Percentiles rank a stretch among this genome's conserved stretches.
These are phyloP conservation scores for Hyposoter didymator DNA, from an alignment of 2,888 invertebrate species.

Conservation along the genomic window DNA sequence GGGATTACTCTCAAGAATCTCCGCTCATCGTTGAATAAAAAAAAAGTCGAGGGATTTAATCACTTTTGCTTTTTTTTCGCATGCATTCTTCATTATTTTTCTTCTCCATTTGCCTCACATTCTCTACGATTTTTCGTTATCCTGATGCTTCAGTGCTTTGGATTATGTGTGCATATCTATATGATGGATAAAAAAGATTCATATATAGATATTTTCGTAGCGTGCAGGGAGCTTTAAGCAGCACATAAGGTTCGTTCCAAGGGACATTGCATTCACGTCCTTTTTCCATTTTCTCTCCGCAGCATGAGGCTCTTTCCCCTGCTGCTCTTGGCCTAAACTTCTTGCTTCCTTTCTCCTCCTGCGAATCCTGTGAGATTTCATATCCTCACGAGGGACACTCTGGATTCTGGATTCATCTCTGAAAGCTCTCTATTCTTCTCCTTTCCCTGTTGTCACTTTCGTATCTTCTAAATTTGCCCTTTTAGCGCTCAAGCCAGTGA, in stretches of 20 bases:
- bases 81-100: constrained; percentile 7
- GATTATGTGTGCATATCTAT: constrained; percentile 16
- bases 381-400: constrained; percentile 63
- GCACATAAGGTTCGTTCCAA: constrained; percentile 58
- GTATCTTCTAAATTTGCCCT: constrained; percentile 26
- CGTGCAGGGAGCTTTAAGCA: constrained; percentile 58
- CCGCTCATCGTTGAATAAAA: neutral
- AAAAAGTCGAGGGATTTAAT: constrained; percentile 26
- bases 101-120: constrained; percentile 18
- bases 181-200: neutral
- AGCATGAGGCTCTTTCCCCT: constrained; percentile 25
- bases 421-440: constrained; percentile 64
- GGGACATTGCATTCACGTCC: constrained; percentile 70
- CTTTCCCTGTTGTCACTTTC: constrained; percentile 29
- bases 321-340: constrained; percentile 59
- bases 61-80: constrained; percentile 7
- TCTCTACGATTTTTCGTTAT: constrained; percentile 16
- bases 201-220: constrained; percentile 17
- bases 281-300: constrained; percentile 63
- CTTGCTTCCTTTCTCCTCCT: constrained; percentile 40
- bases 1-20: neutral
- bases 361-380: constrained; percentile 70
- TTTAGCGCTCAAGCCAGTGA: neutral
- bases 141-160: constrained; percentile 27
- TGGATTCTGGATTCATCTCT: constrained; percentile 46